Evolutionary conservation across 2,888 invertebrate species (phyloP).

Genomic region (Ophion ventricosus): DNA sequence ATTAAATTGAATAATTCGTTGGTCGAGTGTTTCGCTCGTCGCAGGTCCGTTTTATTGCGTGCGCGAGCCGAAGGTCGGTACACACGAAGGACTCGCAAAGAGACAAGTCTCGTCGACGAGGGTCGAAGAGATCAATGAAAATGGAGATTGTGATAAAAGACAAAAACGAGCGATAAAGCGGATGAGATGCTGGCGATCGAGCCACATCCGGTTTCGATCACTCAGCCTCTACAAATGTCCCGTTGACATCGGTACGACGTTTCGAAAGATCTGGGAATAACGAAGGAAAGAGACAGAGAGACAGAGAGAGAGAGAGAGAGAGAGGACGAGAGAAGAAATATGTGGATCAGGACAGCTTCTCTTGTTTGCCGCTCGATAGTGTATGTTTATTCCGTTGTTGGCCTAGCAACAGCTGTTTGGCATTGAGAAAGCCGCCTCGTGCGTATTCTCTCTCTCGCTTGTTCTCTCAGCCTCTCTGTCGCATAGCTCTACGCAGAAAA

Average conservation of each 20-base stretch:
- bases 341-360: conserved; percentile 57
- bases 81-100: background rate
- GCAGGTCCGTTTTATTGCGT: conserved; percentile 31
- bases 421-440: conserved; percentile 68
- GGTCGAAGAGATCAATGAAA: conserved; percentile 34
- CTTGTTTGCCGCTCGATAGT: conserved; percentile 59
- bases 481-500: background rate
- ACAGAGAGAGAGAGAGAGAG: background rate
- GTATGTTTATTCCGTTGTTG: conserved; percentile 75
- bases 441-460: conserved; percentile 15
- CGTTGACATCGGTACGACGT: background rate
- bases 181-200: background rate
- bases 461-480: conserved; percentile 13
- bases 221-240: background rate
- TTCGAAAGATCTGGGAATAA: background rate
- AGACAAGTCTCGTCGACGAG: background rate
- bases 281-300: background rate
- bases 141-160: conserved; percentile 6
- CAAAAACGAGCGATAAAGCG: no score
- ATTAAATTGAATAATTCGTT: conserved; percentile 57
- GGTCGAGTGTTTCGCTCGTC: conserved; percentile 18
- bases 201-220: background rate
- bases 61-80: conserved; percentile 40
- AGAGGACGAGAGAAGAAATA: conserved; percentile 38
- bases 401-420: conserved; percentile 79